These are phyloP conservation scores for Diploptera punctata DNA, from an alignment of 2,888 invertebrate species.

Conservation along the genomic window DNA sequence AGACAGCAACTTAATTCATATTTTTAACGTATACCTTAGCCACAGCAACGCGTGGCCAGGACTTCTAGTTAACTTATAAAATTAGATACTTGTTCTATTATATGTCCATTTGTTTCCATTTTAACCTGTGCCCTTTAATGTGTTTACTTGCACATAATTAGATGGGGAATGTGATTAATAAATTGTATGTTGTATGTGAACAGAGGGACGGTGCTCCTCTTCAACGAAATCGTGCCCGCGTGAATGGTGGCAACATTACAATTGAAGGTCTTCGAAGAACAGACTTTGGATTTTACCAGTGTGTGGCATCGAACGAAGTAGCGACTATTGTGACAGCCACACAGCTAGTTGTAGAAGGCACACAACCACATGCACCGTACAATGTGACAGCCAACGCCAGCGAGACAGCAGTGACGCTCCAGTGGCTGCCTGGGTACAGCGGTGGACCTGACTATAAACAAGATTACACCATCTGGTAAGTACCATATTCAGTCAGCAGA, in stretches of 20 bases:
- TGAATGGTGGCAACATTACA: conserved; percentile 88
- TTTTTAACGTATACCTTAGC: too few species aligned
- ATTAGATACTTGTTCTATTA: too few species aligned
- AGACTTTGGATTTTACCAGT: conserved; percentile 96
- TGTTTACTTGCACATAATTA: too few species aligned
- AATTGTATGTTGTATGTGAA: conserved; percentile 19
- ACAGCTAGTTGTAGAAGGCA: conserved; percentile 90
- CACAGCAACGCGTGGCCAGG: too few species aligned
- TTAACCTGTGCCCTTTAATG: too few species aligned
- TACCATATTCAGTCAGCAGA: too few species aligned
- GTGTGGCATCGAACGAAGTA: conserved; percentile 94
- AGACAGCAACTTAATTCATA: too few species aligned
- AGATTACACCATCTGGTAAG: conserved; percentile 90
- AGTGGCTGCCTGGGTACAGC: conserved; percentile 95
- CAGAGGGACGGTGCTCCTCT: conserved; percentile 80
- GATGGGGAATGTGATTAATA: too few species aligned
- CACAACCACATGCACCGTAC: conserved; percentile 96
- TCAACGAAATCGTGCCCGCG: conserved; percentile 79
- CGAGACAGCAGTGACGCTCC: conserved; percentile 88
- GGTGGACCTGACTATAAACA: conserved; percentile 95
- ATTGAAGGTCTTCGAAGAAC: conserved; percentile 85
- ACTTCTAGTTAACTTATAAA: too few species aligned
- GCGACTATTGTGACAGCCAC: conserved; percentile 93
- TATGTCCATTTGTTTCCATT: too few species aligned
- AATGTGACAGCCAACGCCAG: conserved; percentile 91